A percentile compares a stretch with the other conserved stretches of the same genome.
Conservation (phyloP, 2,888 invertebrate species). For the Drosophila sordidula region DNA sequence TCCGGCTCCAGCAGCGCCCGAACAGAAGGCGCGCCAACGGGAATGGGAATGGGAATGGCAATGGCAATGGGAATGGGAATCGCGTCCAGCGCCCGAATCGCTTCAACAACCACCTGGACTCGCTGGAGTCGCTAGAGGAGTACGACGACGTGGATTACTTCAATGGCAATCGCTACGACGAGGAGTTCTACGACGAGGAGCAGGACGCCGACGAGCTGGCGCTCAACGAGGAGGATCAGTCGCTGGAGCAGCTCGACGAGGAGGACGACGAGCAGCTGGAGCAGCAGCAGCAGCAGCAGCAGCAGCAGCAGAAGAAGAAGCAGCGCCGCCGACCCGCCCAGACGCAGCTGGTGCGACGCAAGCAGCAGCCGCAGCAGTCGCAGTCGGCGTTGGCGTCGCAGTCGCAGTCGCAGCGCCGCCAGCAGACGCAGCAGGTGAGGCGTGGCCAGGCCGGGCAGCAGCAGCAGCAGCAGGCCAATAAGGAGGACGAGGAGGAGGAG, state of each 20-base stretch:
- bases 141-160: slow-evolving; percentile 66
- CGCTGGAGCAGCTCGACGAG: slow-evolving; percentile 43
- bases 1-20: slow-evolving; percentile 72
- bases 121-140: slow-evolving; percentile 59
- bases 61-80: slow-evolving; percentile 51
- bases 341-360: slow-evolving; percentile 31
- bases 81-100: slow-evolving; percentile 65
- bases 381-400: neutral
- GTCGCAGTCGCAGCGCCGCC: slow-evolving; percentile 24
- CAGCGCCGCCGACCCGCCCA: slow-evolving; percentile 19
- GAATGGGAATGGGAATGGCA: slow-evolving; percentile 39
- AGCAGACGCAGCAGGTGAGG: slow-evolving; percentile 18
- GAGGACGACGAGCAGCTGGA: slow-evolving; percentile 50
- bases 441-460: slow-evolving; percentile 45
- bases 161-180: slow-evolving; percentile 53
- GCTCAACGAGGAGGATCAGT: slow-evolving; percentile 42
- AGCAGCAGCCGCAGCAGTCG: slow-evolving; percentile 33
- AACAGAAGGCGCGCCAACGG: slow-evolving; percentile 59
- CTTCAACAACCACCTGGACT: slow-evolving; percentile 59
- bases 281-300: slow-evolving; percentile 32
- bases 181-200: slow-evolving; percentile 57
- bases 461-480: slow-evolving; percentile 45
- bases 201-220: slow-evolving; percentile 46
- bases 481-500: slow-evolving; percentile 46
- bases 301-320: slow-evolving; percentile 7